A percentile compares a stretch with the other conserved stretches of the same genome.
Evolutionary conservation across 30 jellyfish, hydroid and myxozoan species (phyloP).

Genomic region (Pseudorhiza aurosa): DNA sequence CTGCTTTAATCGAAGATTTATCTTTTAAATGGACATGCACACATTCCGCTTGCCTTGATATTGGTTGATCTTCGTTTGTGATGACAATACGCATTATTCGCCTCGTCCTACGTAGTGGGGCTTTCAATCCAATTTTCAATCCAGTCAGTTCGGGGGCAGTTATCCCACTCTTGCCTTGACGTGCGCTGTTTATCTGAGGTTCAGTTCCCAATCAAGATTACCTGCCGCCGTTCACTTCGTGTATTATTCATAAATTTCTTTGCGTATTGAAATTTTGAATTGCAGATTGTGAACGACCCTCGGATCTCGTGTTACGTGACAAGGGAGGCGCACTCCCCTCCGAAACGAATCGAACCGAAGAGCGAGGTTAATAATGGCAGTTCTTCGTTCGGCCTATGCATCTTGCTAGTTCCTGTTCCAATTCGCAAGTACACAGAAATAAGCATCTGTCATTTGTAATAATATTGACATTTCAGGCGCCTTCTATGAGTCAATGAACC

Average conservation of each 20-base stretch:
- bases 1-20: too few relatives aligned
- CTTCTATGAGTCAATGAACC: constrained; percentile 20
- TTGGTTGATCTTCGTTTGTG: too few relatives aligned
- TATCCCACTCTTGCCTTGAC: not conserved
- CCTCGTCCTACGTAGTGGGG: too few relatives aligned
- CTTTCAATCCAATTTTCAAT: too few relatives aligned
- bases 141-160: not conserved
- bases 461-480: constrained; percentile 47
- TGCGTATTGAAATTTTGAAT: not conserved
- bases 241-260: constrained; percentile 17
- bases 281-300: constrained; percentile 1
- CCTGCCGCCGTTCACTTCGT: constrained; percentile 36
- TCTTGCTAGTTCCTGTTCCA: not conserved
- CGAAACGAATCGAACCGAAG: not conserved
- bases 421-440: not conserved
- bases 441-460: constrained; percentile 3
- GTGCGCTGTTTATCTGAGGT: not conserved
- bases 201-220: constrained; percentile 1
- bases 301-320: constrained; percentile 1
- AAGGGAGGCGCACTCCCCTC: not conserved
- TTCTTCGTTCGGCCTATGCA: not conserved
- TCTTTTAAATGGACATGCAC: too few relatives aligned
- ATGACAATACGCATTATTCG: too few relatives aligned
- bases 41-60: too few relatives aligned
- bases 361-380: not conserved